Percentiles rank a stretch among this genome's conserved stretches.
Evolutionary conservation across 2,113 vertebrate species (phyloP).

Genomic region (Channa maculata): DNA sequence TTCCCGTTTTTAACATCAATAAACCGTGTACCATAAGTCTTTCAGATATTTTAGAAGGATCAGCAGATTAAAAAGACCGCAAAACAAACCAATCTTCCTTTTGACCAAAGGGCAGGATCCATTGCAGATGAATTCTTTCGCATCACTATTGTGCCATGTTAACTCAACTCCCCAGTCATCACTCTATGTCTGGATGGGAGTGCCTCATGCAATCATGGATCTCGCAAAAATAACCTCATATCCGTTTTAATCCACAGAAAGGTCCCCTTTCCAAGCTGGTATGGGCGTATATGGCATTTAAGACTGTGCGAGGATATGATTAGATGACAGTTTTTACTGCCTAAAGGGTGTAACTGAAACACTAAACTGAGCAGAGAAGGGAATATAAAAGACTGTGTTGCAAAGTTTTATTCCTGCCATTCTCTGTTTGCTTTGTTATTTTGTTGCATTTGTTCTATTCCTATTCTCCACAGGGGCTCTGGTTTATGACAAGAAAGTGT

Average conservation of each 20-base stretch:
- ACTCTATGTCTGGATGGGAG: constrained; percentile 74
- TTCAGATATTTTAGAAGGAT: constrained; percentile 2
- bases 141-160: constrained; percentile 58
- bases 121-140: constrained; percentile 46
- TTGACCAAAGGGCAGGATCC: constrained; percentile 20
- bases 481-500: constrained; percentile 35
- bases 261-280: constrained; percentile 76
- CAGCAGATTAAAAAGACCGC: constrained; percentile 2
- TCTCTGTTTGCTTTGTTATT: constrained; percentile 51
- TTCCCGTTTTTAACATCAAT: background rate
- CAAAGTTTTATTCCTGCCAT: constrained; percentile 65
- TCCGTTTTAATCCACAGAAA: constrained; percentile 80
- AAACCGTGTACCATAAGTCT: background rate
- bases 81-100: constrained; percentile 12
- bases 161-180: constrained; percentile 75
- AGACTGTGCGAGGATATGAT: constrained; percentile 79
- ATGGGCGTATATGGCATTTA: constrained; percentile 82
- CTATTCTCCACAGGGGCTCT: constrained; percentile 35
- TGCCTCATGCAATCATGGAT: constrained; percentile 72
- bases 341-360: constrained; percentile 82
- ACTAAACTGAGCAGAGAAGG: constrained; percentile 70
- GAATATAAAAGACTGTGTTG: constrained; percentile 71
- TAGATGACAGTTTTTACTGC: constrained; percentile 83
- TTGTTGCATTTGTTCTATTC: constrained; percentile 57
- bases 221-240: constrained; percentile 82